Percentiles rank a stretch among this genome's conserved stretches.
Evolutionary conservation across 2,888 invertebrate species (phyloP).

Genomic region (Platerodrilus igneus): DNA sequence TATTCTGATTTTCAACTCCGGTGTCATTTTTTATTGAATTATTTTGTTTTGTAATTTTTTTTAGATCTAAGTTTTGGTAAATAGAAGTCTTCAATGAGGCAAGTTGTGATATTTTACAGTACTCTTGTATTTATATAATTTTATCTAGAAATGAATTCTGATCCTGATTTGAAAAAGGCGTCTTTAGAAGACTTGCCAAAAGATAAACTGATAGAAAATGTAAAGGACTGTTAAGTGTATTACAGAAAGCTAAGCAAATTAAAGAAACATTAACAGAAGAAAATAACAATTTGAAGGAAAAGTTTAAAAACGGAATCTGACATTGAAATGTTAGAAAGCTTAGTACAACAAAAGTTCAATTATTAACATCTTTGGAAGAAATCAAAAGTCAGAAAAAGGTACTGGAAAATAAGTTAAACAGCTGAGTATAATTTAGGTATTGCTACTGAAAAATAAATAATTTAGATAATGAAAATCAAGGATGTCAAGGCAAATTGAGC

Average conservation of each 20-base stretch:
- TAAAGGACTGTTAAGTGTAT: slow-evolving; percentile 60
- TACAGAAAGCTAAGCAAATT: slow-evolving; percentile 69
- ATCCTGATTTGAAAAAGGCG: slow-evolving; percentile 48
- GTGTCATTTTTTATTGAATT: too few relatives aligned
- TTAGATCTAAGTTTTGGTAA: too few relatives aligned
- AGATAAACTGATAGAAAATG: slow-evolving; percentile 66
- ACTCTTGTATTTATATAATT: too few relatives aligned
- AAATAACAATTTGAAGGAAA: slow-evolving; percentile 53
- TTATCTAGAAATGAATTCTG: too few relatives aligned
- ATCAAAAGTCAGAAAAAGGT: slow-evolving; percentile 36
- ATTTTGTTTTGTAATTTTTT: too few relatives aligned
- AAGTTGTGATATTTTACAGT: too few relatives aligned
- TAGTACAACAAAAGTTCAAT: slow-evolving; percentile 61
- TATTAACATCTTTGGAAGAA: slow-evolving; percentile 56
- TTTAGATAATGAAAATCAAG: slow-evolving; percentile 60
- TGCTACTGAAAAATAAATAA: slow-evolving; percentile 43
- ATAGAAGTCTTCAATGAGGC: too few relatives aligned
- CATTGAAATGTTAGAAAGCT: slow-evolving; percentile 62
- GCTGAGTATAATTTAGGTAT: slow-evolving; percentile 41
- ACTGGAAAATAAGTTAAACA: slow-evolving; percentile 28
- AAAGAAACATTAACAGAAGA: slow-evolving; percentile 59
- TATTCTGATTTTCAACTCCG: too few relatives aligned
- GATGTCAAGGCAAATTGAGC: slow-evolving; percentile 58
- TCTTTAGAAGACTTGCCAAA: slow-evolving; percentile 60
- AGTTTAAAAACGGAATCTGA: slow-evolving; percentile 51